These are phyloP conservation scores for Anaspis maculata DNA, from an alignment of 2,888 invertebrate species.

Conservation along the genomic window DNA sequence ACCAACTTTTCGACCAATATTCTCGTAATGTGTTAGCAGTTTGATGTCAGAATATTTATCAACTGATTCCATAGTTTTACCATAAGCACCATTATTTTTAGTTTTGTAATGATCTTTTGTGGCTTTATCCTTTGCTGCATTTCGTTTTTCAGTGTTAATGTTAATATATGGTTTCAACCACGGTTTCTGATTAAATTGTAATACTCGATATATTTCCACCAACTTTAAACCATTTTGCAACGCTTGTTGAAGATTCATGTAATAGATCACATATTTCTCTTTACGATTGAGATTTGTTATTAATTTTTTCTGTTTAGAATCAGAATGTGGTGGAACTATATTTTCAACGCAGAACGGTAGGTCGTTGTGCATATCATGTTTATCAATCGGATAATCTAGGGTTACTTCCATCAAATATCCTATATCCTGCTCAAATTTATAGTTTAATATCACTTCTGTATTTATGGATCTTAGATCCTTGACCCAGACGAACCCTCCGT, in stretches of 20 bases:
- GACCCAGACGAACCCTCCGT: conserved; percentile 94
- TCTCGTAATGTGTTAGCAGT: conserved; percentile 5
- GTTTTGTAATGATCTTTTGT: conserved; percentile 3
- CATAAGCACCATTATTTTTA: conserved; percentile 6
- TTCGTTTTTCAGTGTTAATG: conserved; percentile 3
- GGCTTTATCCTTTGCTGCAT: conserved; percentile 1
- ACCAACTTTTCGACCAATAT: conserved; percentile 1
- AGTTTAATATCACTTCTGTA: neutral
- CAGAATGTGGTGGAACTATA: conserved; percentile 8
- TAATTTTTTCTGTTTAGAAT: conserved; percentile 18
- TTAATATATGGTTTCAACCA: conserved; percentile 1
- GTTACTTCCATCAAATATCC: conserved; percentile 34
- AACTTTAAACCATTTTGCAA: conserved; percentile 1
- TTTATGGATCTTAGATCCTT: conserved; percentile 1
- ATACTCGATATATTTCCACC: neutral
- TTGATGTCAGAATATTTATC: conserved; percentile 2
- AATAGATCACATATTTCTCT: conserved; percentile 1
- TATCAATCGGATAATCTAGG: conserved; percentile 16
- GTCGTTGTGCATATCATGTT: conserved; percentile 30
- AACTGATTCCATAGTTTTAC: conserved; percentile 8
- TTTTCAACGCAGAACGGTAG: conserved; percentile 31
- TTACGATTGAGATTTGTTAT: conserved; percentile 12
- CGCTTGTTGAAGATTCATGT: conserved; percentile 1
- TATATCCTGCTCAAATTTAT: conserved; percentile 1
- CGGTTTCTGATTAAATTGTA: neutral